A percentile compares a stretch with the other conserved stretches of the same genome.
These are phyloP conservation scores for Ericerus pela DNA, from an alignment of 1,140 invertebrate species.

Conservation along the genomic window DNA sequence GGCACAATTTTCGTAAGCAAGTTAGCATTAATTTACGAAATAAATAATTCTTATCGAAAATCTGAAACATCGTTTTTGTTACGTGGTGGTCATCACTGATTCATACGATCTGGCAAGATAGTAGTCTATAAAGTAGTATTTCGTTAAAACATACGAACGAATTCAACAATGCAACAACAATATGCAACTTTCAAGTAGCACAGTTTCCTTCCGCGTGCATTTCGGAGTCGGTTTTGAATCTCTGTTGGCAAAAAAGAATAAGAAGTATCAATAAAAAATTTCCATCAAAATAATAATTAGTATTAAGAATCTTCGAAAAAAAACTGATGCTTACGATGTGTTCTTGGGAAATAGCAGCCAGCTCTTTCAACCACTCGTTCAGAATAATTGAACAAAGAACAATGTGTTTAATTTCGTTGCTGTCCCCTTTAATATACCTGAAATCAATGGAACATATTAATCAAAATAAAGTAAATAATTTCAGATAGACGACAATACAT, in stretches of 20 bases:
- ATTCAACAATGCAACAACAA: no score
- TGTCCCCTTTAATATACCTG: slow-evolving; percentile 19
- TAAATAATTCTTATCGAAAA: no score
- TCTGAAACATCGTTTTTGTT: no score
- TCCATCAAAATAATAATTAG: neutral
- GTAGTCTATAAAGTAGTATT: no score
- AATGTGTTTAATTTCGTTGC: slow-evolving; percentile 34
- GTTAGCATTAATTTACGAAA: no score
- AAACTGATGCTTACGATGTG: slow-evolving; percentile 48
- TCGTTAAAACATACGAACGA: no score
- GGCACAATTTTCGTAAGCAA: no score
- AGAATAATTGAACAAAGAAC: slow-evolving; percentile 73
- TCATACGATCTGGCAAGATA: no score
- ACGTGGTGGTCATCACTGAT: no score
- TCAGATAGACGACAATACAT: neutral
- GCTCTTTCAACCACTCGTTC: slow-evolving; percentile 85
- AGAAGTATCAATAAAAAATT: no score
- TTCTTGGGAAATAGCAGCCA: slow-evolving; percentile 80
- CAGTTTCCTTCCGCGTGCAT: neutral
- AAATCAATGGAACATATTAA: neutral
- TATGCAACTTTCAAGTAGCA: no score
- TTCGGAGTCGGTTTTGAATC: neutral
- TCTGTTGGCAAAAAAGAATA: neutral
- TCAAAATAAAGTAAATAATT: no score
- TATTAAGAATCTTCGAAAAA: neutral